Evolutionary conservation across 2,888 invertebrate genomes (phyloP).

Genomic region (Globia sparganii): DNA sequence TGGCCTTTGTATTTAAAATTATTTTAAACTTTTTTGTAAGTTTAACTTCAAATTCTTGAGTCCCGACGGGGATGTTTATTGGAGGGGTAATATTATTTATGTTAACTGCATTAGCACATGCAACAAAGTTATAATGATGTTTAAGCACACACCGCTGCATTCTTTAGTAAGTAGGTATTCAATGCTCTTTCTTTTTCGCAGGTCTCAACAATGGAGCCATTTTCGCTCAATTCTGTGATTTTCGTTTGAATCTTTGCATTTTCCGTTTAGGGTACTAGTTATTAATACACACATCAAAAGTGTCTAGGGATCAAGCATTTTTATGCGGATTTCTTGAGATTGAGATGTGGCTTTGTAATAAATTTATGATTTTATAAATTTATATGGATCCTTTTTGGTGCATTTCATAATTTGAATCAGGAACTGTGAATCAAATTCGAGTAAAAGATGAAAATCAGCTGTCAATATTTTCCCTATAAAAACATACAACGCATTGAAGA

Average conservation of each 20-base stretch:
- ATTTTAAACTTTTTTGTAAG: background rate
- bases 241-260: background rate
- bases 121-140: constrained; percentile 41
- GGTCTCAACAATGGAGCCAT: background rate
- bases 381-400: too few species aligned
- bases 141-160: constrained; percentile 34
- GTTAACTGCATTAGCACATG: constrained; percentile 52
- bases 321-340: too few species aligned
- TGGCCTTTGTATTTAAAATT: constrained; percentile 3
- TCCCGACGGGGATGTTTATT: constrained; percentile 27
- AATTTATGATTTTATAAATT: too few species aligned
- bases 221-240: background rate
- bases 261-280: background rate
- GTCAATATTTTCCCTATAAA: too few species aligned
- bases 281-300: too few species aligned
- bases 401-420: too few species aligned
- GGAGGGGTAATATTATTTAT: constrained; percentile 25
- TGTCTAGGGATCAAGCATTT: too few species aligned
- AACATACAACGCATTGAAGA: too few species aligned
- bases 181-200: background rate
- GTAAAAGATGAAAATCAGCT: too few species aligned
- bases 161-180: background rate
- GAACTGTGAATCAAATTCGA: too few species aligned
- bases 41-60: constrained; percentile 19
- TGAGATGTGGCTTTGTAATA: too few species aligned